These are phyloP conservation scores for Delia radicum DNA, from an alignment of 1,140 invertebrate genomes.

Conservation along the genomic window DNA sequence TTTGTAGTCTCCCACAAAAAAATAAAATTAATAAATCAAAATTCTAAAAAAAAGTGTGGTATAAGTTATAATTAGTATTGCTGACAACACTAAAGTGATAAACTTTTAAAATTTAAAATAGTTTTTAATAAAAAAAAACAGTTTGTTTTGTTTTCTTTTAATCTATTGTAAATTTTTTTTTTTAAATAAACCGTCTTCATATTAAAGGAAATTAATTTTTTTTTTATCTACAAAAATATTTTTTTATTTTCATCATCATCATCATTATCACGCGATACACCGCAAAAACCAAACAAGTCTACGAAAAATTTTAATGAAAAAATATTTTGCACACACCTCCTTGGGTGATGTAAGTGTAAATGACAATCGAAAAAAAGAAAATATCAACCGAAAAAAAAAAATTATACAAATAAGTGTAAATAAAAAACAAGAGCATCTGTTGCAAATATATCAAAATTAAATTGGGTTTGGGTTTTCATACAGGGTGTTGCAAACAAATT, in stretches of 20 bases:
- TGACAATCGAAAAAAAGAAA: not conserved
- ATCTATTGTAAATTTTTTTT: too few species aligned
- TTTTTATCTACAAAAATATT: too few species aligned
- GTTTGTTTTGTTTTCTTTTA: too few species aligned
- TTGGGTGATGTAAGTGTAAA: not conserved
- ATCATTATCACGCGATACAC: too few species aligned
- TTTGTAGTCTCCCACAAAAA: not conserved
- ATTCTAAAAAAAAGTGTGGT: too few species aligned
- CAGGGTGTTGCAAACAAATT: not conserved
- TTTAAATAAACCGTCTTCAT: too few species aligned
- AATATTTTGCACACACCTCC: not conserved
- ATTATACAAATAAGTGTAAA: not conserved
- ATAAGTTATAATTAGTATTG: too few species aligned
- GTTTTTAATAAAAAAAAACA: too few species aligned
- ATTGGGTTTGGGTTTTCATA: not conserved
- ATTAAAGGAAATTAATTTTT: too few species aligned
- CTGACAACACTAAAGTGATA: too few species aligned
- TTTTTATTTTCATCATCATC: not conserved
- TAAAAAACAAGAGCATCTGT: not conserved
- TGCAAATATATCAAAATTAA: conserved; percentile 17
- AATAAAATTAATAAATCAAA: too few species aligned
- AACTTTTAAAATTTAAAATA: too few species aligned
- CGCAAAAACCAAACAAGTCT: not conserved
- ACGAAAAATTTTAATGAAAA: not conserved
- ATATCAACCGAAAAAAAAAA: not conserved